These are phyloP conservation scores for Mycalesis mineus DNA, from an alignment of 2,888 invertebrate genomes.

Conservation along the genomic window DNA sequence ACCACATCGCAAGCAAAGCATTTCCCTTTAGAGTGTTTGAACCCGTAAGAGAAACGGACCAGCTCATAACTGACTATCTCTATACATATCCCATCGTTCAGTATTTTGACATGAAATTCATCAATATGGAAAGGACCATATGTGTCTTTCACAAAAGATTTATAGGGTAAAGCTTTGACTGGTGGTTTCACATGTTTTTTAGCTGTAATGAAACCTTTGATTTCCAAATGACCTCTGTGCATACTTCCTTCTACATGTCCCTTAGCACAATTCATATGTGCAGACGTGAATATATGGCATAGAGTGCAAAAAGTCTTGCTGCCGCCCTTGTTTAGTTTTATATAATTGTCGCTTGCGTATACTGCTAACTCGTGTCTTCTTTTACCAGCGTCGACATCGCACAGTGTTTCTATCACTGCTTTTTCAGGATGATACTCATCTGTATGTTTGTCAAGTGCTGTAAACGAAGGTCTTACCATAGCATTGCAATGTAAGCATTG, in stretches of 20 bases:
- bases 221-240: constrained; percentile 46
- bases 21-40: constrained; percentile 35
- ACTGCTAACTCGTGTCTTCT: constrained; percentile 40
- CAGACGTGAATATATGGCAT: constrained; percentile 45
- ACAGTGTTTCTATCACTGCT: constrained; percentile 17
- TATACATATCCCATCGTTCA: constrained; percentile 37
- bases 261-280: constrained; percentile 40
- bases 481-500: constrained; percentile 43
- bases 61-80: constrained; percentile 40
- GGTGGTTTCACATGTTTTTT: constrained; percentile 30
- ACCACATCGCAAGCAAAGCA: constrained; percentile 47
- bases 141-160: constrained; percentile 24
- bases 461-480: constrained; percentile 24
- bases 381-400: constrained; percentile 50
- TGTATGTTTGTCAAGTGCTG: constrained; percentile 29
- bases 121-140: constrained; percentile 20
- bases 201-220: constrained; percentile 36
- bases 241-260: constrained; percentile 42
- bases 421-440: constrained; percentile 10
- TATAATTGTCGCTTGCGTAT: constrained; percentile 45
- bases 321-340: constrained; percentile 50
- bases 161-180: constrained; percentile 24
- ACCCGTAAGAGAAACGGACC: constrained; percentile 32
- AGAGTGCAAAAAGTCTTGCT: constrained; percentile 48
- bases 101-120: constrained; percentile 29